Conservation (phyloP, 2,797 vertebrate genomes). For the Pipistrellus pygmaeus region DNA sequence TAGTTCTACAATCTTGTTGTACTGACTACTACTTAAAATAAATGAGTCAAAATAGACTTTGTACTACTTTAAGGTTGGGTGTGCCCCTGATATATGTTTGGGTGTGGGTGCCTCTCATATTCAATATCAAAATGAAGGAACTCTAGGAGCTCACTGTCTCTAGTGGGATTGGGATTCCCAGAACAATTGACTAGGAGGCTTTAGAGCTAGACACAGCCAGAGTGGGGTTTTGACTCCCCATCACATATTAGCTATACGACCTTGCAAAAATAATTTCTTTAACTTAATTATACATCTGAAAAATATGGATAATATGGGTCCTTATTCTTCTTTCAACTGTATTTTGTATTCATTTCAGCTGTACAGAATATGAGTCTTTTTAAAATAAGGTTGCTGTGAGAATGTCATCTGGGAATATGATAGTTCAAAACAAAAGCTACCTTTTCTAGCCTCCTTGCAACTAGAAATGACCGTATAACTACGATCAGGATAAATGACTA, state of each 20-base stretch:
- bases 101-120: background rate
- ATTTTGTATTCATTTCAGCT: background rate
- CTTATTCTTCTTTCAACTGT: background rate
- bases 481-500: background rate
- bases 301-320: background rate
- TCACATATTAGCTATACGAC: background rate
- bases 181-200: background rate
- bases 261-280: conserved; percentile 9
- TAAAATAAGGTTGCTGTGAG: background rate
- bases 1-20: background rate
- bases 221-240: background rate
- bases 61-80: background rate
- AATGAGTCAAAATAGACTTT: background rate
- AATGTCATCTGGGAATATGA: conserved; percentile 4
- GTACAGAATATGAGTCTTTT: background rate
- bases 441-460: background rate
- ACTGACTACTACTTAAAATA: conserved; percentile 53
- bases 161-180: background rate
- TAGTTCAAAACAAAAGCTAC: conserved; percentile 34
- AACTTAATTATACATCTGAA: conserved; percentile 50
- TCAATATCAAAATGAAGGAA: background rate
- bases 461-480: background rate
- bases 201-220: background rate
- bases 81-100: background rate
- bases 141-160: background rate